phyloP scores from a whole-genome alignment of 1,140 invertebrate species.

The Octopus bimaculoides region DNA sequence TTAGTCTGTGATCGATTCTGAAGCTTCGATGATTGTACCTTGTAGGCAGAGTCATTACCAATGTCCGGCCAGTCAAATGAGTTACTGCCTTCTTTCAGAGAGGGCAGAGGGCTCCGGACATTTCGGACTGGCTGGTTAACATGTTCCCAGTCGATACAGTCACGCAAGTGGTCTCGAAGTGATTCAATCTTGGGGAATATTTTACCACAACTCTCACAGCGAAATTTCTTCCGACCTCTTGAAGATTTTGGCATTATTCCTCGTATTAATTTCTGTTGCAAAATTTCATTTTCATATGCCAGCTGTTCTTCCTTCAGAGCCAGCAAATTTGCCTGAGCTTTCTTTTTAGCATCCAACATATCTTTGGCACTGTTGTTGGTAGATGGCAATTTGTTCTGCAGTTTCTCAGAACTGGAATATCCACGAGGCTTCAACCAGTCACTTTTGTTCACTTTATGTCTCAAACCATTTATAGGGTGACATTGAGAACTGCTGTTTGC shows the following conservation, averaged over 20 bases:
- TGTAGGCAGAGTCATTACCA: background rate
- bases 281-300: background rate
- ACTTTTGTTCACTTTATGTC: background rate
- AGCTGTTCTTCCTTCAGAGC: background rate
- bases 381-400: background rate
- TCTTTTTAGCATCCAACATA: background rate
- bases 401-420: background rate
- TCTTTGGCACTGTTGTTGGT: background rate
- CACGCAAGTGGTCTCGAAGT: background rate
- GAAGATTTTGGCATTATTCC: background rate
- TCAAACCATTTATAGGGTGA: background rate
- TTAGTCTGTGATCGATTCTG: too few relatives aligned
- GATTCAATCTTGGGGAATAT: conserved; percentile 1
- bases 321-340: background rate
- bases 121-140: background rate
- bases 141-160: conserved; percentile 1
- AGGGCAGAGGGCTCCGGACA: background rate
- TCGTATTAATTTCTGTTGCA: background rate
- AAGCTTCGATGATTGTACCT: too few relatives aligned
- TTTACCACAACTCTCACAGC: conserved; percentile 1
- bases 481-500: background rate
- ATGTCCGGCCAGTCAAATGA: background rate
- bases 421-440: background rate
- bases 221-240: background rate
- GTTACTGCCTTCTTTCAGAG: background rate